Conservation (phyloP, 2,113 vertebrate genomes). For the Coturnix japonica region DNA sequence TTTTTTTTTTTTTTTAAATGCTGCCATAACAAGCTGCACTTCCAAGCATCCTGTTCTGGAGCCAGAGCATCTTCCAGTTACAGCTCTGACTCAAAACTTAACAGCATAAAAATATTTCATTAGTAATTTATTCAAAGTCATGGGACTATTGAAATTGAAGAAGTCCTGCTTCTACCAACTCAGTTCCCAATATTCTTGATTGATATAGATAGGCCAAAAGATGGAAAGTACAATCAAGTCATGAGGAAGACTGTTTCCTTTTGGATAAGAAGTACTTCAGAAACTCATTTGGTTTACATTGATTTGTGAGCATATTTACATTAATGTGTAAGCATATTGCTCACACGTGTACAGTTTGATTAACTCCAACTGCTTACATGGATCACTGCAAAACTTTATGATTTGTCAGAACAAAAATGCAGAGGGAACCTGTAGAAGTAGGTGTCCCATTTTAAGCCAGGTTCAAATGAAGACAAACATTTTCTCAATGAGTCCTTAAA, state of each 20-base stretch:
- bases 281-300: slow-evolving; percentile 8
- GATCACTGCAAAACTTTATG: neutral
- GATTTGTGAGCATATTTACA: too few species aligned
- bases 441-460: neutral
- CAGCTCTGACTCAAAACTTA: neutral
- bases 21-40: neutral
- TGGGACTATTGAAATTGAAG: fast-evolving
- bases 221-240: neutral
- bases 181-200: neutral
- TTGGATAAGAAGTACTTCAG: neutral
- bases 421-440: neutral
- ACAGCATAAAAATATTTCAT: neutral
- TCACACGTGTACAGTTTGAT: neutral
- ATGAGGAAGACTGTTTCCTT: neutral
- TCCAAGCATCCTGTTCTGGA: neutral
- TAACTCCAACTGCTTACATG: neutral
- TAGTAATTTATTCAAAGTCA: neutral
- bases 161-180: neutral
- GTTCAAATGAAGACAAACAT: neutral
- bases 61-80: neutral
- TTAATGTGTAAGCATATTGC: neutral
- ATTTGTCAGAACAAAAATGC: neutral
- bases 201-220: neutral
- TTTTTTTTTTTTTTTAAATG: neutral
- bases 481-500: neutral